Conservation (phyloP, 2,797 vertebrate species). For the Danio albolineatus region DNA sequence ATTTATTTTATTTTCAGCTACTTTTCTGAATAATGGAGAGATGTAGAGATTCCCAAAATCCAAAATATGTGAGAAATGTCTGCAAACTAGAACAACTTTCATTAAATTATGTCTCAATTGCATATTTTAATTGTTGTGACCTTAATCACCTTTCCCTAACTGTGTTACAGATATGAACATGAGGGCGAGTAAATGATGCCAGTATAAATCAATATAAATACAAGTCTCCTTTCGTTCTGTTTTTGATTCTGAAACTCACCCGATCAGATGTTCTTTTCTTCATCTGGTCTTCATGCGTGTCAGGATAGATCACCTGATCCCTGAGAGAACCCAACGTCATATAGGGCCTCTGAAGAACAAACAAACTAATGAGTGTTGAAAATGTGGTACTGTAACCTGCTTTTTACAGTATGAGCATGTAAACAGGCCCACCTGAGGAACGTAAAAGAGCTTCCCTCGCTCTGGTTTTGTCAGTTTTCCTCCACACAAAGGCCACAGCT, state of each 20-base stretch:
- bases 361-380: conserved; percentile 5
- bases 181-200: neutral
- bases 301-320: conserved; percentile 90
- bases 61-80: too few relatives aligned
- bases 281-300: conserved; percentile 83
- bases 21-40: too few relatives aligned
- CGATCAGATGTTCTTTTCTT: conserved; percentile 85
- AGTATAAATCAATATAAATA: too few relatives aligned
- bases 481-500: conserved; percentile 97
- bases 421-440: conserved; percentile 87
- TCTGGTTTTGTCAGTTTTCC: conserved; percentile 94
- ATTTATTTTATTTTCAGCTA: too few relatives aligned
- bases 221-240: neutral
- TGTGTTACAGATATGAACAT: neutral
- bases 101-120: too few relatives aligned
- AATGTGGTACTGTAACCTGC: too few relatives aligned
- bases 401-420: neutral
- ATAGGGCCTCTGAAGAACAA: conserved; percentile 82
- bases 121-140: too few relatives aligned
- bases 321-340: conserved; percentile 88
- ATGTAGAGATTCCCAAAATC: too few relatives aligned
- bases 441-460: conserved; percentile 96
- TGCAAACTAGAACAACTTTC: too few relatives aligned
- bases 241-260: conserved; percentile 65
- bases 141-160: neutral